Evolutionary conservation across 2,888 invertebrate genomes (phyloP).

Genomic region (Drosophila fungiperda): DNA sequence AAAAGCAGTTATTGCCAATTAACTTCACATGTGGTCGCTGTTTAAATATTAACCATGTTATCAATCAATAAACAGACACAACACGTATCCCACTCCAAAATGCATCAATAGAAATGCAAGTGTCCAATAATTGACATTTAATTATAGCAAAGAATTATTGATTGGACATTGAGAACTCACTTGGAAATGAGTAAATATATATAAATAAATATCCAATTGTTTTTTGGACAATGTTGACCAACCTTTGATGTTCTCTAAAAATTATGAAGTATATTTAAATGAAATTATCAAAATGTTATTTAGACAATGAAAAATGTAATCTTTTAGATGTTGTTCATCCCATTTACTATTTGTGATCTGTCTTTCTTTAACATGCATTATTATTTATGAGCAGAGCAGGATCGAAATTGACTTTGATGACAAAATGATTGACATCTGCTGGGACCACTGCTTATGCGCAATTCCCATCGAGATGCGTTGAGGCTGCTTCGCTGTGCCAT

Average conservation of each 20-base stretch:
- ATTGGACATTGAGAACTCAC: background rate
- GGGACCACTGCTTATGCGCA: slow-evolving; percentile 17
- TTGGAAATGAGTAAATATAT: background rate
- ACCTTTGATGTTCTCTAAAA: background rate
- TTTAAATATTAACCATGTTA: background rate
- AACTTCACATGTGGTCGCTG: background rate
- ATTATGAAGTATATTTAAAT: background rate
- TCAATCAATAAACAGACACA: background rate
- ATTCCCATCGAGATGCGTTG: background rate
- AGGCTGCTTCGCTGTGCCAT: slow-evolving; percentile 16
- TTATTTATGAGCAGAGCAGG: slow-evolving; percentile 6
- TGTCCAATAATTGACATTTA: background rate
- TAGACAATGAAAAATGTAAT: background rate
- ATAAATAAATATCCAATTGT: background rate
- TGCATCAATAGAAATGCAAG: background rate
- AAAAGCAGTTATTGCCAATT: background rate
- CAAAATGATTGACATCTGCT: slow-evolving; percentile 68
- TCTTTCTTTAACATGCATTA: background rate
- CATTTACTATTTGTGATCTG: background rate
- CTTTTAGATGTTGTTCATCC: background rate
- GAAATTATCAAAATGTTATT: background rate
- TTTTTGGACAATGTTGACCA: too few relatives aligned
- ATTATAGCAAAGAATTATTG: background rate
- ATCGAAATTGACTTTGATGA: slow-evolving; percentile 59
- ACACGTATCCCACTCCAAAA: background rate